A percentile compares a stretch with the other conserved stretches of the same genome.
phyloP scores from a whole-genome alignment of 53 echinoderm and acorn worm genomes.

The Patiria pectinifera region DNA sequence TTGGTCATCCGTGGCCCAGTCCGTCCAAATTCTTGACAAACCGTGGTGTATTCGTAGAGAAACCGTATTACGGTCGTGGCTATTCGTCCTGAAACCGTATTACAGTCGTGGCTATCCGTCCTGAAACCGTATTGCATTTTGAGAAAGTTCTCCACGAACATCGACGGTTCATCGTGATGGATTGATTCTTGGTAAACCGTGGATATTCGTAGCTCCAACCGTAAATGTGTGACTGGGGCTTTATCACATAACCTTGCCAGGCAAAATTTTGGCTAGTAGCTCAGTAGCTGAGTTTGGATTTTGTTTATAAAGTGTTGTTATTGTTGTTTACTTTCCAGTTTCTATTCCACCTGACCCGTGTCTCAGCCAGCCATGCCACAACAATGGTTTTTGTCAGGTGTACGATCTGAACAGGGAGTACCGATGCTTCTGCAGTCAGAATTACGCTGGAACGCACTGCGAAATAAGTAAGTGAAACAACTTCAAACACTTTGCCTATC shows the following conservation, averaged over 20 bases:
- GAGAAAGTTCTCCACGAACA: too few species aligned
- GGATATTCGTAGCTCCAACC: too few species aligned
- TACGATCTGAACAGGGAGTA: background rate
- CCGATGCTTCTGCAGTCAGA: conserved; percentile 58
- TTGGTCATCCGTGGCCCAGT: too few species aligned
- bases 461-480: conserved; percentile 69
- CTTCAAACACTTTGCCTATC: background rate
- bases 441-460: conserved; percentile 71
- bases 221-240: background rate
- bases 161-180: too few species aligned
- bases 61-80: too few species aligned
- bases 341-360: conserved; percentile 25
- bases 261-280: background rate
- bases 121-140: too few species aligned
- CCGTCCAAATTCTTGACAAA: too few species aligned
- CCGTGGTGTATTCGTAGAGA: too few species aligned
- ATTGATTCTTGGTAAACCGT: too few species aligned
- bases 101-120: too few species aligned
- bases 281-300: too few species aligned
- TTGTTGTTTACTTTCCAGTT: background rate
- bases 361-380: conserved; percentile 41
- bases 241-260: background rate
- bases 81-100: too few species aligned
- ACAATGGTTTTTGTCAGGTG: conserved; percentile 31
- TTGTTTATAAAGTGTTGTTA: background rate